Conservation (phyloP, 2,797 vertebrate species). For the Coregonus ussuriensis region DNA sequence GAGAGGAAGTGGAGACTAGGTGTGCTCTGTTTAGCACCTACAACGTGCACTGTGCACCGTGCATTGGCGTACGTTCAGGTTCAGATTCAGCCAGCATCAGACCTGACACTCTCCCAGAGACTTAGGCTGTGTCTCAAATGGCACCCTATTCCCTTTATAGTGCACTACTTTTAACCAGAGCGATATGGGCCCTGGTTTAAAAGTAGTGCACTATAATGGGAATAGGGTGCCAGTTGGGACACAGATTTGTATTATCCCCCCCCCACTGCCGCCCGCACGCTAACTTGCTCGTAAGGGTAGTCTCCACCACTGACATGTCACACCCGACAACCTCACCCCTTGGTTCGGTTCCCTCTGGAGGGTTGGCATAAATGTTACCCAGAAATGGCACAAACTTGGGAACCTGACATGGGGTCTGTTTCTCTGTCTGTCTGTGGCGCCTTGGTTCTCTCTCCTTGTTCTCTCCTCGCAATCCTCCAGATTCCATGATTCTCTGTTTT, state of each 20-base stretch:
- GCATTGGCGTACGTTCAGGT: not conserved
- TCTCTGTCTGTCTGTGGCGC: conserved; percentile 38
- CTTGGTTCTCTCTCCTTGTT: conserved; percentile 22
- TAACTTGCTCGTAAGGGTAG: conserved; percentile 70
- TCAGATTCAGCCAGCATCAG: conserved; percentile 80
- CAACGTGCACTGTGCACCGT: conserved; percentile 69
- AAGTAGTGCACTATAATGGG: not conserved
- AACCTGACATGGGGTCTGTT: conserved; percentile 53
- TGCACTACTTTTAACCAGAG: not conserved
- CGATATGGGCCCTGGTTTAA: not conserved
- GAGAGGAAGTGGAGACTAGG: conserved; percentile 64
- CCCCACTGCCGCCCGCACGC: conserved; percentile 70
- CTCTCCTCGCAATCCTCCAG: not conserved
- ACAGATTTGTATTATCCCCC: conserved; percentile 66
- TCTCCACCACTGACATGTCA: conserved; percentile 86
- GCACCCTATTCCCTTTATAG: not conserved
- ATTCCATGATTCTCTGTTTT: not conserved
- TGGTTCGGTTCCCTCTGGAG: conserved; percentile 58
- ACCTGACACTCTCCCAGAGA: conserved; percentile 92
- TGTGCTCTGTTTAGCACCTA: conserved; percentile 93
- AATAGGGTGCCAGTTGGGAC: not conserved
- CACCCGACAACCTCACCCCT: conserved; percentile 68
- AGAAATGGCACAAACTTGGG: conserved; percentile 53
- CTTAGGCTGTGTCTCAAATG: conserved; percentile 35
- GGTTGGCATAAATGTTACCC: conserved; percentile 86